Evolutionary conservation across 2,888 invertebrate species (phyloP).

Genomic region (Drosophila mimica): DNA sequence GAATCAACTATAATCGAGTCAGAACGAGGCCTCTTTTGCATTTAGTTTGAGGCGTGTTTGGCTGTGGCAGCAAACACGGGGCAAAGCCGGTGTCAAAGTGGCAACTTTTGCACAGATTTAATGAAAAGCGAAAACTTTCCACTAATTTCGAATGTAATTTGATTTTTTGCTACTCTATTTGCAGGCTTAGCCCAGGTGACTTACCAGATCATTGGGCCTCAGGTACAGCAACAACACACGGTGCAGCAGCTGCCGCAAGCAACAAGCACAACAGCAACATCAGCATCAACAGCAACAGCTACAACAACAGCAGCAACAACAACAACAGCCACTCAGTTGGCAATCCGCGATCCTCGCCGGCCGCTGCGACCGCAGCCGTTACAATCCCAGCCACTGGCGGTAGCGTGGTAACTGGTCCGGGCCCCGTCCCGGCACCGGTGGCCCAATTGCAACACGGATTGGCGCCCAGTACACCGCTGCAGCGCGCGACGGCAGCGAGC

Average conservation of each 20-base stretch:
- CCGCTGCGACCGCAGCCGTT: conserved; percentile 84
- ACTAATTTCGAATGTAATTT: conserved; percentile 17
- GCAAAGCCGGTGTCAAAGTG: conserved; percentile 10
- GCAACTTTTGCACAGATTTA: conserved; percentile 1
- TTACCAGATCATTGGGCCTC: conserved; percentile 87
- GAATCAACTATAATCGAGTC: conserved; percentile 47
- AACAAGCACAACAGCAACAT: conserved; percentile 41
- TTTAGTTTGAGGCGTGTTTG: conserved; percentile 7
- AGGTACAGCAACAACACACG: conserved; percentile 71
- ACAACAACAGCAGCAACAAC: conserved; percentile 39
- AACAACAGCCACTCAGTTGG: conserved; percentile 68
- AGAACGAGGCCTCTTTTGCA: conserved; percentile 30
- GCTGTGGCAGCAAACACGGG: neutral
- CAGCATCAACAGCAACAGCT: conserved; percentile 35
- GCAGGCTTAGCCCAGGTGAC: conserved; percentile 96
- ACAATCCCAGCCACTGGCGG: conserved; percentile 78
- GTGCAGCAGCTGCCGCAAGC: conserved; percentile 46
- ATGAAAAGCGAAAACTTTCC: conserved; percentile 4
- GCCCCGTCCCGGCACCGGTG: conserved; percentile 41
- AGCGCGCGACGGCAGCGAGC: conserved; percentile 68
- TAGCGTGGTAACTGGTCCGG: conserved; percentile 56
- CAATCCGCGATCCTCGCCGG: conserved; percentile 86
- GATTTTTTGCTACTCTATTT: conserved; percentile 84
- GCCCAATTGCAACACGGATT: conserved; percentile 71
- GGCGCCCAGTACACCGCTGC: conserved; percentile 73